phyloP scores from a whole-genome alignment of 2,113 vertebrate species.

The Petrocephalus zakoni region DNA sequence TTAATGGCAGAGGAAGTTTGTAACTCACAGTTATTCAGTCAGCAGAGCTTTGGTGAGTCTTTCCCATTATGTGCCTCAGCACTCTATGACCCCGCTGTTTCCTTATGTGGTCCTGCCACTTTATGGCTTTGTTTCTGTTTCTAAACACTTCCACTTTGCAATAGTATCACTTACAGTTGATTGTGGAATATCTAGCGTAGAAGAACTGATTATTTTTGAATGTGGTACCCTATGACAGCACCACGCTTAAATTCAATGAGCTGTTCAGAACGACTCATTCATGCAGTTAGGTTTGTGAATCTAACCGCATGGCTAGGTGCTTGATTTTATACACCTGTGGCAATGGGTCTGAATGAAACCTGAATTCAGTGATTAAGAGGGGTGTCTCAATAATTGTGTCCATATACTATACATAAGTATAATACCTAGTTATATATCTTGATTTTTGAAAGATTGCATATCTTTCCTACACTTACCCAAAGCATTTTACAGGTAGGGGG shows the following conservation, averaged over 20 bases:
- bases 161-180: background rate
- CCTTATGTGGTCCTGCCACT: too few species aligned
- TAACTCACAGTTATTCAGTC: background rate
- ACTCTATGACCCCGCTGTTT: too few species aligned
- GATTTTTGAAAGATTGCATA: background rate
- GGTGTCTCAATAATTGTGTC: background rate
- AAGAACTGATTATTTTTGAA: background rate
- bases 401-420: background rate
- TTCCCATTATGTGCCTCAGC: too few species aligned
- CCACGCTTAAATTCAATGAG: background rate
- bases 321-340: background rate
- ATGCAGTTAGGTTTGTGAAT: background rate
- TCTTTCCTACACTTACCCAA: background rate
- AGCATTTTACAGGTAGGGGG: background rate
- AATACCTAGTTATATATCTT: background rate
- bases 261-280: background rate
- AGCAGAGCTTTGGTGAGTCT: too few species aligned
- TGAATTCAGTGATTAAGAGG: background rate
- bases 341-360: background rate
- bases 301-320: background rate
- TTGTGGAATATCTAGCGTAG: background rate
- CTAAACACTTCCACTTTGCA: background rate
- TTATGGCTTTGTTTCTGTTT: background rate
- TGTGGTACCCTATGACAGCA: background rate
- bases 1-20: background rate